These are phyloP conservation scores for Ctenochaetus hawaiiensis DNA, from an alignment of 2,797 vertebrate species.

Conservation along the genomic window DNA sequence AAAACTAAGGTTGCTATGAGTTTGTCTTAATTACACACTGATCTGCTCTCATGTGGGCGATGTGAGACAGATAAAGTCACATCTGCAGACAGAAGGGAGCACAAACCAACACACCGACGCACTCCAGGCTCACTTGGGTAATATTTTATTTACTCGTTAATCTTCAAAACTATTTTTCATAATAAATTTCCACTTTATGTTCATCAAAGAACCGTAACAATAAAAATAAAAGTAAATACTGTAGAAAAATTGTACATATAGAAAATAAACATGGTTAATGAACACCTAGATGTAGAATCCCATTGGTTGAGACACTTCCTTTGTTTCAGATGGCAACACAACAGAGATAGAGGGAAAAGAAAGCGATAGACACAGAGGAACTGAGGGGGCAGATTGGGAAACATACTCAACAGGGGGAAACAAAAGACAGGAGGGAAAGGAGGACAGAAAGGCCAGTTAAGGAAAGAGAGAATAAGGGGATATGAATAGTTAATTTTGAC, in stretches of 20 bases:
- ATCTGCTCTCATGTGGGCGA: conserved; percentile 14
- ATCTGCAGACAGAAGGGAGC: conserved; percentile 5
- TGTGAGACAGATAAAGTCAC: neutral
- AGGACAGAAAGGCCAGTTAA: conserved; percentile 68
- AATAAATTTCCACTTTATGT: conserved; percentile 91
- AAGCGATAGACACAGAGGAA: conserved; percentile 48
- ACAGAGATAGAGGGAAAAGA: conserved; percentile 70
- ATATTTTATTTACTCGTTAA: conserved; percentile 91
- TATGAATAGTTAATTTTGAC: conserved; percentile 70
- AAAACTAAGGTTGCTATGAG: neutral
- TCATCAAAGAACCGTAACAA: conserved; percentile 91
- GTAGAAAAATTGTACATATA: conserved; percentile 91
- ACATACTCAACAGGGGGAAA: conserved; percentile 50
- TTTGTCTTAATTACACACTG: conserved; percentile 36
- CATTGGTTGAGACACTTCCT: conserved; percentile 77
- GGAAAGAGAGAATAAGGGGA: conserved; percentile 61
- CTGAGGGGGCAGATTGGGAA: conserved; percentile 32
- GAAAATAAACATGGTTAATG: conserved; percentile 89
- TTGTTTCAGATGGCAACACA: conserved; percentile 77
- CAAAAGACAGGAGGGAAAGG: conserved; percentile 43
- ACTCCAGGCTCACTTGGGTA: conserved; percentile 83
- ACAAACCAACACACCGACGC: conserved; percentile 50
- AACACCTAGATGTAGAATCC: conserved; percentile 83
- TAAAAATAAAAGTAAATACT: conserved; percentile 91
- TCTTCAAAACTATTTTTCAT: conserved; percentile 92